phyloP scores from a whole-genome alignment of 92 coral and sea anemone genomes.

The Epizoanthus illoricatus region DNA sequence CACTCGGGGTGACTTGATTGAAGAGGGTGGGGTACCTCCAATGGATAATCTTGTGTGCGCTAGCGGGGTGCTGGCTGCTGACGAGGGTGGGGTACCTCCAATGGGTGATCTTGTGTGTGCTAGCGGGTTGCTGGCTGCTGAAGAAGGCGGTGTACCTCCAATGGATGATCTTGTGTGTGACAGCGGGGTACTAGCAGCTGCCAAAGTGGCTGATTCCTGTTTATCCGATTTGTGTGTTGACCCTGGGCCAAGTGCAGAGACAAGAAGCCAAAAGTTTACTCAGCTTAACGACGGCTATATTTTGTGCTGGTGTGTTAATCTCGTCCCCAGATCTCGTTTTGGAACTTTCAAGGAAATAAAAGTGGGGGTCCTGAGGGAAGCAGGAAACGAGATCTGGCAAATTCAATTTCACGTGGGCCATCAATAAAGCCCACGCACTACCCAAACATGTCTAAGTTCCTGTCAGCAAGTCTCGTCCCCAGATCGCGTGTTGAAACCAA shows the following conservation, averaged over 20 bases:
- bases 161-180: neutral
- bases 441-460: too few relatives aligned
- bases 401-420: too few relatives aligned
- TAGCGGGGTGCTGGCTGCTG: neutral
- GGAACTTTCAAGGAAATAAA: too few relatives aligned
- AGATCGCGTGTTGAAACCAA: too few relatives aligned
- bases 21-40: neutral
- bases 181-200: neutral
- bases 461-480: too few relatives aligned
- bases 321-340: too few relatives aligned
- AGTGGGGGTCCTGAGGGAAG: too few relatives aligned
- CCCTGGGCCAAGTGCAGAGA: neutral
- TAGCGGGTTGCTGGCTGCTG: neutral
- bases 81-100: neutral
- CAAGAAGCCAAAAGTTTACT: neutral
- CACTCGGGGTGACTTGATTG: constrained; percentile 83
- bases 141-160: neutral
- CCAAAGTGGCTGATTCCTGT: neutral
- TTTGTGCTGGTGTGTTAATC: too few relatives aligned
- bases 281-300: too few relatives aligned
- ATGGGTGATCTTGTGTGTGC: neutral
- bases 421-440: too few relatives aligned
- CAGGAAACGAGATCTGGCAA: too few relatives aligned
- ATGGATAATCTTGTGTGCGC: neutral
- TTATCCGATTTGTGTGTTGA: neutral